Conservation (phyloP, 2,113 vertebrate species). For the Bubo scandiacus region DNA sequence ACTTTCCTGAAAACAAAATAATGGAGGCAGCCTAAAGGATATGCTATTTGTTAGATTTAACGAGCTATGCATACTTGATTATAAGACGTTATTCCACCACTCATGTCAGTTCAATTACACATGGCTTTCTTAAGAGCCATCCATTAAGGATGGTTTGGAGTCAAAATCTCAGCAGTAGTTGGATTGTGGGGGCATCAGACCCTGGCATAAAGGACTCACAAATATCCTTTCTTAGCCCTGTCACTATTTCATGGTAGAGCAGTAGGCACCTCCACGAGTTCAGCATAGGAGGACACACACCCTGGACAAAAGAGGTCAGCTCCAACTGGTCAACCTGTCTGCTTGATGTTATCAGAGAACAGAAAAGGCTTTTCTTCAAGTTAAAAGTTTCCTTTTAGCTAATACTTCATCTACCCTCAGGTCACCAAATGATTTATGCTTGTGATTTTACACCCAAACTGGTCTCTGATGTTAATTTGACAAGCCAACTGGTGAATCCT, state of each 20-base stretch:
- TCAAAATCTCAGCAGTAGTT: neutral
- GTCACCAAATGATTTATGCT: constrained; percentile 34
- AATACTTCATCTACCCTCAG: neutral
- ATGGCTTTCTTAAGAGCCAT: neutral
- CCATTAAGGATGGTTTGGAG: neutral
- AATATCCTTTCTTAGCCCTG: neutral
- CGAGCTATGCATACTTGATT: neutral
- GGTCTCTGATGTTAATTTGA: constrained; percentile 54
- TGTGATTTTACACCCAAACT: constrained; percentile 46
- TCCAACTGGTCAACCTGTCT: neutral
- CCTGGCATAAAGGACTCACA: neutral
- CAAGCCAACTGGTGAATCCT: constrained; percentile 56
- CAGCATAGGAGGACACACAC: neutral
- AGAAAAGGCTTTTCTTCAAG: neutral
- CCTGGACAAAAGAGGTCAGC: neutral
- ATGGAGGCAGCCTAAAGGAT: neutral
- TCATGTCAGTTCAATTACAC: neutral
- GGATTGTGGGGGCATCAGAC: neutral
- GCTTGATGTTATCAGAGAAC: neutral
- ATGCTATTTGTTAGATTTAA: neutral
- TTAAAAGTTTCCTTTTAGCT: neutral
- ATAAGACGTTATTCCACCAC: neutral
- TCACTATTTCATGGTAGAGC: neutral
- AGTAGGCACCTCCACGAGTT: neutral
- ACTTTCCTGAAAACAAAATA: neutral